Conservation (phyloP, 2,797 vertebrate species). For the Carcharodon carcharias region DNA sequence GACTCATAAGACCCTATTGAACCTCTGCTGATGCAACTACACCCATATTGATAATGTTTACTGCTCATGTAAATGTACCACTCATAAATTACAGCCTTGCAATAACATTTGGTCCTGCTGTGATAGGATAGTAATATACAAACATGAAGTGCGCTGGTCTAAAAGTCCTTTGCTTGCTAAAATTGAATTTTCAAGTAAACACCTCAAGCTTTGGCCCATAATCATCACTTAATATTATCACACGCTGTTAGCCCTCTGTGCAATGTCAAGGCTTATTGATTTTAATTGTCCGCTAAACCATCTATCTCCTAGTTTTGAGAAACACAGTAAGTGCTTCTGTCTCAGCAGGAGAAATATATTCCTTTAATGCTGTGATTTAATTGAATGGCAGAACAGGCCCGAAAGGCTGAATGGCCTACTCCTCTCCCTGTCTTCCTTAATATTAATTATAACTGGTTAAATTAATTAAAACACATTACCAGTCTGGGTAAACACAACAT, state of each 20-base stretch:
- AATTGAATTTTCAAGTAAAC: neutral
- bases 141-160: neutral
- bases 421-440: neutral
- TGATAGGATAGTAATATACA: neutral
- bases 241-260: neutral
- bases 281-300: slow-evolving; percentile 7
- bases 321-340: neutral
- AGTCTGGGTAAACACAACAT: neutral
- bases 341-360: neutral
- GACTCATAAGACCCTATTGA: neutral
- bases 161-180: neutral
- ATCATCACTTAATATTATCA: neutral
- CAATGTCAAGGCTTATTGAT: slow-evolving; percentile 25
- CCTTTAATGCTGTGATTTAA: neutral
- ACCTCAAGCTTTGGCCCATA: neutral
- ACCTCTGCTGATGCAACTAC: neutral
- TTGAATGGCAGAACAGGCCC: neutral
- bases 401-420: neutral
- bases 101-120: neutral
- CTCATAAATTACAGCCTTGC: neutral
- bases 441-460: neutral
- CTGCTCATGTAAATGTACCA: neutral
- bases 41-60: neutral
- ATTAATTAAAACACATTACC: neutral
- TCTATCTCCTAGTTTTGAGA: neutral